phyloP scores from a whole-genome alignment of 2,797 vertebrate species.

The Alfaro cultratus region DNA sequence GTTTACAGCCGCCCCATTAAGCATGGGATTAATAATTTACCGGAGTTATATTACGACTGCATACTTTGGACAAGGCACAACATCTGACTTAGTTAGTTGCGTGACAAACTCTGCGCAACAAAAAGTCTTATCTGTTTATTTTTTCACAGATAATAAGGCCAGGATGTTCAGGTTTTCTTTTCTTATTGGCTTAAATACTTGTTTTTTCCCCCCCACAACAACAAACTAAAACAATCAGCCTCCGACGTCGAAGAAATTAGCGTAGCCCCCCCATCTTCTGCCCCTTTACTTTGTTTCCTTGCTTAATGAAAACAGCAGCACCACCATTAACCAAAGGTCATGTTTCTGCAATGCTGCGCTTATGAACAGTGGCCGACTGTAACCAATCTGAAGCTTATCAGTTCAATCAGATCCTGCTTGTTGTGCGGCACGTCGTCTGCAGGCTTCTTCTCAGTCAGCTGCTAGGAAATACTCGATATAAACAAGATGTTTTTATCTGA shows the following conservation, averaged over 20 bases:
- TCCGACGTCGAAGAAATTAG: constrained; percentile 35
- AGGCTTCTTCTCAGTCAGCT: constrained; percentile 25
- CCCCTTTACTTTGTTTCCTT: constrained; percentile 60
- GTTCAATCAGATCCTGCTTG: constrained; percentile 44
- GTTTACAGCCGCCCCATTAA: neutral
- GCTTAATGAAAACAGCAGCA: constrained; percentile 66
- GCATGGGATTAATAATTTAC: neutral
- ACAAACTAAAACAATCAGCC: constrained; percentile 49
- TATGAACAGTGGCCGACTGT: constrained; percentile 27
- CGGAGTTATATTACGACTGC: neutral
- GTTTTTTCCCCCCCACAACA: constrained; percentile 58
- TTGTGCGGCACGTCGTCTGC: constrained; percentile 20
- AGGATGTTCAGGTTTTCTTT: neutral
- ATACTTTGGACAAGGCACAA: neutral
- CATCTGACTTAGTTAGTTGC: neutral
- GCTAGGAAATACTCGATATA: neutral
- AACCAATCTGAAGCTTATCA: constrained; percentile 34
- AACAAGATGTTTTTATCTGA: constrained; percentile 27
- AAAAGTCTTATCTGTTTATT: neutral
- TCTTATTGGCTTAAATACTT: neutral
- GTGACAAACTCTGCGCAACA: neutral
- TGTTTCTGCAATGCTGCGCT: constrained; percentile 44
- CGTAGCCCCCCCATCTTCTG: constrained; percentile 16
- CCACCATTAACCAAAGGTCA: constrained; percentile 58
- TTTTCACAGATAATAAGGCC: neutral